Evolutionary conservation across 2,113 vertebrate genomes (phyloP), one percentile per base, ranked within the genome.

Genomic region (Ceyx melanurus): DNA sequence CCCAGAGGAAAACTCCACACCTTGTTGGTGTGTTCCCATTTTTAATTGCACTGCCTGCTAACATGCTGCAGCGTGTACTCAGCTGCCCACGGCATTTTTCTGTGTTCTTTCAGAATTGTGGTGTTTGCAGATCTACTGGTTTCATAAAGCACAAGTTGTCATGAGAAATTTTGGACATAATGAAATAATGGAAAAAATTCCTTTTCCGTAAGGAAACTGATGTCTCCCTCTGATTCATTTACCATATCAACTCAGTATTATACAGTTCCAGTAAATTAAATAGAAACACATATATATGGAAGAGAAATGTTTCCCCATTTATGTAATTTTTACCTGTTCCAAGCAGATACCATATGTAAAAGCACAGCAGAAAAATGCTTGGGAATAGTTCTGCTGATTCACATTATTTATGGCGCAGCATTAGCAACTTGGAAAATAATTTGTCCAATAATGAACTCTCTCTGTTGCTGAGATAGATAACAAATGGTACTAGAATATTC

Each of bases 391-490:
- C 50, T 83, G 29, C 82, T 92, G 82, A 82, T 97, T 96, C 65
- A 72, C 95, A 65, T 90, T 97, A 95, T 94, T 96, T 96, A 79
- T 61, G 70, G 71, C 86, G 93, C 86, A 91, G 61, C 79, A 90
- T 83, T 82, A 88, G 77, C 94, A 95, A 96, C 84, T 97, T 96
- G 89, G 95, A 96, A 97, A 67, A 43, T 97, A 97, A 97, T 97
- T 97, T 97, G 74, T 96, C 88, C 94, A 95, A 51, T 94, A 97
- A 97, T 96, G 93, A 97, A 96, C 72, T 95, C 80, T 93, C 89
- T 92, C 92, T 94, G 26, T 83, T 95, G 45, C 93, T 73, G 91
- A 90, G 86, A 89, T 93, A 95, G 92, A 89, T 95, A 95, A 86
- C 56, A 95, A 94, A 89, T 85, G 31, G 16, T 57, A 25, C 91